A percentile compares a stretch with the other conserved stretches of the same genome.
These are phyloP conservation scores for Gavia stellata DNA, from an alignment of 2,113 vertebrate species.

Conservation along the genomic window DNA sequence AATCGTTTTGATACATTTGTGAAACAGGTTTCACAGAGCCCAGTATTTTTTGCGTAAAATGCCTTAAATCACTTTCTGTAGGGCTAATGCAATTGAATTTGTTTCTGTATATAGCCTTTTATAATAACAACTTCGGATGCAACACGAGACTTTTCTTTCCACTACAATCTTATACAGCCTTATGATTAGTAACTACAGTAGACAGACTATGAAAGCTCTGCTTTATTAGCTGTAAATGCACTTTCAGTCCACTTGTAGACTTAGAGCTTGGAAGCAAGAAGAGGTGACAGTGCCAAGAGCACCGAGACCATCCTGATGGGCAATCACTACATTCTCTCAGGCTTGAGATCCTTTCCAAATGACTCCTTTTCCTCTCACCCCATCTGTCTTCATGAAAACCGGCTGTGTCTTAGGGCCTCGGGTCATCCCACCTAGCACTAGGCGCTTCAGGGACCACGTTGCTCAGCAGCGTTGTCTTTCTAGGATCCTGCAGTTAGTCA, in stretches of 20 bases:
- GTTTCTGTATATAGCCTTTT: slow-evolving; percentile 43
- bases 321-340: not conserved
- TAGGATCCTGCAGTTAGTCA: not conserved
- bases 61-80: slow-evolving; percentile 52
- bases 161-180: not conserved
- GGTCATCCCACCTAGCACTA: not conserved
- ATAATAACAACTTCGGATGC: slow-evolving; percentile 25
- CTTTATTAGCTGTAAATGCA: not conserved
- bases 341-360: not conserved
- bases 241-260: not conserved
- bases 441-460: not conserved
- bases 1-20: not conserved
- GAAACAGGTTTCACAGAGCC: not conserved
- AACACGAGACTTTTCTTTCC: not conserved
- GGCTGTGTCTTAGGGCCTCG: not conserved
- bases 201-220: not conserved
- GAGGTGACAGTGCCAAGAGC: not conserved
- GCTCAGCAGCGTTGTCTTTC: not conserved
- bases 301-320: not conserved
- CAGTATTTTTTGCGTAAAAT: slow-evolving; percentile 30
- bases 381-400: not conserved
- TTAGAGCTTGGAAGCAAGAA: not conserved
- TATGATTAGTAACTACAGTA: not conserved
- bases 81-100: slow-evolving; percentile 27
- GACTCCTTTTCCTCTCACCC: not conserved